phyloP scores from a whole-genome alignment of 2,113 vertebrate species.

The Gymnorhina tibicen region DNA sequence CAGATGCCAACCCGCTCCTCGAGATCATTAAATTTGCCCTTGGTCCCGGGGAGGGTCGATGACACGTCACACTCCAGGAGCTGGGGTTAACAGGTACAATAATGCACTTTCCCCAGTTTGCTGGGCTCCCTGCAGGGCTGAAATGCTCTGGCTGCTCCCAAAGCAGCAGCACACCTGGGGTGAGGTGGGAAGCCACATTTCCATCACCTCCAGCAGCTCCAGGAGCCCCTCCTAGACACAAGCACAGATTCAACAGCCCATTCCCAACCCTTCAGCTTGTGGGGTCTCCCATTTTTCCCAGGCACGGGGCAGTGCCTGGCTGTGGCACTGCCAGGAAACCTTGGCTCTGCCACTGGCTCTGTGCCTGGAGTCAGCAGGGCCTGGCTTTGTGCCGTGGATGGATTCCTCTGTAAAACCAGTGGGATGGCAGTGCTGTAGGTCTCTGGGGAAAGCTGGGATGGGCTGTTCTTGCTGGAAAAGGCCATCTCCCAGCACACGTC shows the following conservation, averaged over 20 bases:
- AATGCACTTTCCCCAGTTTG: background rate
- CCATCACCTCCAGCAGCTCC: background rate
- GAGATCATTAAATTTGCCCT: background rate
- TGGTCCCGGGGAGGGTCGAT: background rate
- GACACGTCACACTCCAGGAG: background rate
- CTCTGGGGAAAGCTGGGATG: background rate
- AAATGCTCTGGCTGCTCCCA: background rate
- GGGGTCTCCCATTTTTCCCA: background rate
- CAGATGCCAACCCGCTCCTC: background rate
- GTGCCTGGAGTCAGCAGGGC: background rate
- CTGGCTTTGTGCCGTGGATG: background rate
- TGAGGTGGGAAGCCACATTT: background rate
- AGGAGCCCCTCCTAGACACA: background rate
- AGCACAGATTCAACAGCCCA: background rate
- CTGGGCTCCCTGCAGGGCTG: background rate
- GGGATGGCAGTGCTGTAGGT: background rate
- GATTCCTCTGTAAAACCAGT: background rate
- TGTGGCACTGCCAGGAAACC: background rate
- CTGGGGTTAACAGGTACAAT: background rate
- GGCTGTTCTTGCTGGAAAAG: background rate
- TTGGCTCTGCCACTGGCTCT: background rate
- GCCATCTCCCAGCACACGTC: background rate
- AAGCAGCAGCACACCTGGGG: background rate
- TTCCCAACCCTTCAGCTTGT: background rate
- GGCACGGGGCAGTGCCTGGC: background rate